Percentiles rank a stretch among this genome's conserved stretches.
Conservation (phyloP, 1,140 invertebrate genomes). For the silkworm (Bombyx mori) region ASM3026992v2 NC_085125.1:10808501-10809000, state of each 20-base stretch:
- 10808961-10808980: no score
- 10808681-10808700: no score
- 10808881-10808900: slow-evolving; percentile 38
- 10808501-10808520: slow-evolving; percentile 25
- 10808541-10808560: slow-evolving; percentile 1
- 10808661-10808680: background rate
- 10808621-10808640: no score
- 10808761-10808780: slow-evolving; percentile 43
- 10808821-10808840: slow-evolving; percentile 54
- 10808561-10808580: no score
- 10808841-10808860: slow-evolving; percentile 61
- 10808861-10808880: slow-evolving; percentile 40
- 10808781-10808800: slow-evolving; percentile 56
- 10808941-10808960: slow-evolving; percentile 18
- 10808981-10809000: no score
- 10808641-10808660: background rate
- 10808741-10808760: slow-evolving; percentile 35
- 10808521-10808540: slow-evolving; percentile 10
- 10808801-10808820: slow-evolving; percentile 67
- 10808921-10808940: slow-evolving; percentile 16
- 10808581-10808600: no score
- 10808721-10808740: slow-evolving; percentile 30
- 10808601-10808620: no score
- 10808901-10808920: slow-evolving; percentile 28
- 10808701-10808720: background rate